Percentiles rank a stretch among this genome's conserved stretches.
phyloP scores from a whole-genome alignment of 2,888 invertebrate species.

The Drosophila tanythrix region DNA sequence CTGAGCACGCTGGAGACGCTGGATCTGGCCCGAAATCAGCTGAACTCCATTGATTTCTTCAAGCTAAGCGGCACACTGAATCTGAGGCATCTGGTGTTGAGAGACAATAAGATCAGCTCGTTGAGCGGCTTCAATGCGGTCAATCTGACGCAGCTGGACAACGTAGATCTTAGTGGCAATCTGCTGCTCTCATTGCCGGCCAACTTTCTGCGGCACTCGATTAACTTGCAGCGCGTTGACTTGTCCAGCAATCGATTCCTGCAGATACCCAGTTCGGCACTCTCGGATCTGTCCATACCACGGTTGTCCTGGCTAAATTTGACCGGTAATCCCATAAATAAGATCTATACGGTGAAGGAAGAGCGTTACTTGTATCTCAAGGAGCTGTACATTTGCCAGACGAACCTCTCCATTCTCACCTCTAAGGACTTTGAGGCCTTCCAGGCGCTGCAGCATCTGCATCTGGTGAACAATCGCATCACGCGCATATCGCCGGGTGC shows the following conservation, averaged over 20 bases:
- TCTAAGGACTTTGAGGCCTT: constrained; percentile 94
- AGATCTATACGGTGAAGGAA: constrained; percentile 89
- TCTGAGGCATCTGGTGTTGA: constrained; percentile 90
- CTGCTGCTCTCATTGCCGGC: constrained; percentile 90
- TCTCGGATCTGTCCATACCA: constrained; percentile 91
- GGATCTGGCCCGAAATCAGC: constrained; percentile 89
- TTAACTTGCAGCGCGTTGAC: constrained; percentile 90
- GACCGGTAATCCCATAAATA: constrained; percentile 92
- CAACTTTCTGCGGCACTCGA: constrained; percentile 92
- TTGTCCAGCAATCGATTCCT: constrained; percentile 92
- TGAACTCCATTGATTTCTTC: constrained; percentile 90
- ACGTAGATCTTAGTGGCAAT: constrained; percentile 91
- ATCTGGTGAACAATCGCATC: constrained; percentile 90
- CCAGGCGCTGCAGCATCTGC: constrained; percentile 90
- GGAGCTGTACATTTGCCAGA: constrained; percentile 91
- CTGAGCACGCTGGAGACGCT: constrained; percentile 90
- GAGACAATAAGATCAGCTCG: constrained; percentile 90
- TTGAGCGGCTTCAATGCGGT: constrained; percentile 91
- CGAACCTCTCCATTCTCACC: constrained; percentile 92
- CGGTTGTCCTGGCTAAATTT: constrained; percentile 91
- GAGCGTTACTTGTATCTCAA: constrained; percentile 92
- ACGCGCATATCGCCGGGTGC: constrained; percentile 93
- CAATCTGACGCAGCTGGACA: constrained; percentile 90
- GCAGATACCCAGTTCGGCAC: constrained; percentile 90
- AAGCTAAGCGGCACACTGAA: constrained; percentile 91